Base-by-base conservation (phyloP, 1,140 invertebrate genomes). In the Agrilus planipennis region DNA sequence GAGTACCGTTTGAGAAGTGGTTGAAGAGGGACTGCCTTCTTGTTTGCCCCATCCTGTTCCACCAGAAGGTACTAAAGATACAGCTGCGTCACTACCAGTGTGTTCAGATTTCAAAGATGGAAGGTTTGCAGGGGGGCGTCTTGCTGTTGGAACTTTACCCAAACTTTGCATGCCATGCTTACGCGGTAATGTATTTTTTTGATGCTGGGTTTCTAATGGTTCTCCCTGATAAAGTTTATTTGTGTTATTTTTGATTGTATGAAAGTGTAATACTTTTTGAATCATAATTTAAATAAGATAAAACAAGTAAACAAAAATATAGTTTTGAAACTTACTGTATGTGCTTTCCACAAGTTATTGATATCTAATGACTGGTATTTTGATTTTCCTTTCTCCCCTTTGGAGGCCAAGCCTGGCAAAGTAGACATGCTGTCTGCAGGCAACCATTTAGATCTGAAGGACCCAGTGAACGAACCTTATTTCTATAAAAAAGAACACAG, bases 141-240 rank as follows among this genome's bases (percentile, higher is more conserved):
- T 81, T 65, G 86, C 83, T 67, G 80, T 87, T 64, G 86, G 88
- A 69, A 95, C 88, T 82, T 94, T 95, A 72, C 91, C 90, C 79
- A 96, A 79, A 72, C 79, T 89, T 85, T 94, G 90, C 79, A 95
- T 88, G 76, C 91, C 91, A 93, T 94, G 89, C 85, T 93, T 92
- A 65, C 85, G 81, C 29, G 77, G 77, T 72, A 81, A 71, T 75
- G 85, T 79, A 69, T 81, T 89, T 72, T 86, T 88, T 58, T 84
- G 81, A 63, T 81, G 80, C 57, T 82, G 81, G 60, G 83, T 81
- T 69, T 89, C 84, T 60, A 76, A 82, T 67, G 79, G 80, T 72
- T 93, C 87, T 60, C 86, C 87, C 85, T 90, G 55, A 22, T 69
- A 46, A 17, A 11, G 15, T 15, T 21, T n/a, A n/a, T n/a, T n/a